phyloP scores from a whole-genome alignment of 2,888 invertebrate genomes.

The Nezara viridula region DNA sequence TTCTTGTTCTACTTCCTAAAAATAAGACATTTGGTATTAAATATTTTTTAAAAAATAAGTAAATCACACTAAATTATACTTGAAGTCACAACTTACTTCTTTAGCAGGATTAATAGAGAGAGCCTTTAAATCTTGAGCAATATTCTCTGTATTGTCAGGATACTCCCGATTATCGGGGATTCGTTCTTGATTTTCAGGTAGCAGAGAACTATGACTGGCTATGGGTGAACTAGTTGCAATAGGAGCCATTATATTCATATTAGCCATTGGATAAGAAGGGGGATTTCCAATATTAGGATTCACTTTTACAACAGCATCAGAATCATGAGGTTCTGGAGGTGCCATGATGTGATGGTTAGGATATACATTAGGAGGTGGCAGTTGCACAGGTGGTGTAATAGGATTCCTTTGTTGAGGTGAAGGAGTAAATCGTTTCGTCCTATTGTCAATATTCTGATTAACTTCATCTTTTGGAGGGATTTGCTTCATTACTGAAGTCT shows the following conservation, averaged over 20 bases:
- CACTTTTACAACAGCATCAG: not conserved
- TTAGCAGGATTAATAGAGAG: slow-evolving; percentile 51
- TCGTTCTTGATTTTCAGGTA: slow-evolving; percentile 75
- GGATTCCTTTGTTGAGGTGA: slow-evolving; percentile 18
- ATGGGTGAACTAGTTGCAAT: slow-evolving; percentile 67
- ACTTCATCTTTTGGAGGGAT: not conserved
- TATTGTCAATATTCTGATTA: slow-evolving; percentile 28
- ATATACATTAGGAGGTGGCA: not conserved
- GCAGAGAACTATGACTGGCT: slow-evolving; percentile 59
- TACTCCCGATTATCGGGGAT: slow-evolving; percentile 80
- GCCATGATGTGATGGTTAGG: not conserved
- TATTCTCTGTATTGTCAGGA: slow-evolving; percentile 69
- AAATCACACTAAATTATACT: not conserved
- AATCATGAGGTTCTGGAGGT: slow-evolving; percentile 22
- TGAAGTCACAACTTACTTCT: slow-evolving; percentile 45
- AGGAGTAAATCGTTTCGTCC: slow-evolving; percentile 29
- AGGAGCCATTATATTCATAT: slow-evolving; percentile 54
- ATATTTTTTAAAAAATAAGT: not conserved
- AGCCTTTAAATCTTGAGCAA: slow-evolving; percentile 59
- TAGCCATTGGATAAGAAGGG: slow-evolving; percentile 64
- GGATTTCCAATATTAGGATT: slow-evolving; percentile 37
- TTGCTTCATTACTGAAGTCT: not conserved
- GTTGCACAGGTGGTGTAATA: slow-evolving; percentile 41
- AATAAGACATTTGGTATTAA: not conserved
- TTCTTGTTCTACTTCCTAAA: slow-evolving; percentile 67